Evolutionary conservation across 1,140 invertebrate genomes (phyloP), one percentile per base, ranked within the genome.

Genomic region (Bombus confusus): DNA sequence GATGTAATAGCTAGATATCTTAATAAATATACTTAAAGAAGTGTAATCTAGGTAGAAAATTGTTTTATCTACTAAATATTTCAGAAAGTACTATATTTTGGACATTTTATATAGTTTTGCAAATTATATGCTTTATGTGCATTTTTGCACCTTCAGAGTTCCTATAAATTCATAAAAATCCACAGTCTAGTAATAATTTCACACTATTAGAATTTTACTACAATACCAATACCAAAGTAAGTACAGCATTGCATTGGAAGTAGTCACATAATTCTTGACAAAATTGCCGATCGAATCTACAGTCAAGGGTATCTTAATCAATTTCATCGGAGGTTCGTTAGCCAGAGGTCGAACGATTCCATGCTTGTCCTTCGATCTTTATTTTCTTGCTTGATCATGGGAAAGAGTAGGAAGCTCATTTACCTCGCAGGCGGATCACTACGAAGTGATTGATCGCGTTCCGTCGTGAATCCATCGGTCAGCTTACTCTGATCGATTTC

Each of bases 401-500:
- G 47, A n/a, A 34, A 52, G 74, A 31, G 15, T n/a, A 28, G n/a
- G 25, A 52, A 5, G 41, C 78, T 59, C 81, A 77, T 78, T 83
- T 68, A 52, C 74, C 64, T 57, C 47, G 81, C 34, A 28, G 47
- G 31, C 39, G n/a, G 9, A 82, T 75, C 64, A 41, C 74, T 57
- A 12, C 43, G 25, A 41, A 34, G 75, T 78, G 82, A 83, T 83
- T 69, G 82, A 83, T 83, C 82, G 82, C 15, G 59, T 69, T 31
- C 75, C 34, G 74, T 78, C 74, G 74, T 47, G 74, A 69, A 57
- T 66, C 82, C 34, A 37, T 69, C 39, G 82, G 75, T 78, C 75
- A 83, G 75, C 64, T 77, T 69, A n/a, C 73, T 28, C 47, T 41
- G 74, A 78, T 83, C 66, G 37, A 83, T 52, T 37, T 66, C 73